A percentile compares a stretch with the other conserved stretches of the same genome.
Evolutionary conservation across 2,797 vertebrate genomes (phyloP).

Genomic region (Limnodromus scolopaceus): DNA sequence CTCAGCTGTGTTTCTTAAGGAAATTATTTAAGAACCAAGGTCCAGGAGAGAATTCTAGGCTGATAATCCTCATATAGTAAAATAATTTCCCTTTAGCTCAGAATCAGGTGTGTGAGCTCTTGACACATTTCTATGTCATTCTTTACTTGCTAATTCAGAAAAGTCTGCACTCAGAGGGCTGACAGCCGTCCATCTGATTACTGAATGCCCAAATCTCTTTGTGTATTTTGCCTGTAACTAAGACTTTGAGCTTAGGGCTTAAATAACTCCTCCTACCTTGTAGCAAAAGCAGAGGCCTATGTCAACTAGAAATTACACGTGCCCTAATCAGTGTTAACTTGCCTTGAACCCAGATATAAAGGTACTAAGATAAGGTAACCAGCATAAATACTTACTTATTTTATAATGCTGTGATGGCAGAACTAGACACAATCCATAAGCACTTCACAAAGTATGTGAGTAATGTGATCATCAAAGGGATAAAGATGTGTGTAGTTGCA

Average conservation of each 20-base stretch:
- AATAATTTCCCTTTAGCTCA: background rate
- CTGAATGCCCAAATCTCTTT: background rate
- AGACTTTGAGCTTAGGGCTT: background rate
- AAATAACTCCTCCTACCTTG: background rate
- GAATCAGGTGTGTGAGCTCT: background rate
- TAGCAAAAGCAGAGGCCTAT: background rate
- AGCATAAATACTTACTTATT: background rate
- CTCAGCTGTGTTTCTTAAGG: background rate
- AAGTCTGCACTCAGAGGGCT: background rate
- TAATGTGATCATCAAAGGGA: background rate
- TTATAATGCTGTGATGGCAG: background rate
- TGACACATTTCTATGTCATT: background rate
- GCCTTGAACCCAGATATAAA: background rate
- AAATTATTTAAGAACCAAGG: background rate
- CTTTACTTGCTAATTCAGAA: background rate
- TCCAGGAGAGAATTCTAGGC: background rate
- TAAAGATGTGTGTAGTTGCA: background rate
- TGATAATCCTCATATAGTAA: background rate
- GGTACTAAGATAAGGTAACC: background rate
- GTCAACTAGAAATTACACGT: background rate
- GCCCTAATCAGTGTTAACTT: background rate
- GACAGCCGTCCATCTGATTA: background rate
- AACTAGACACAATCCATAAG: background rate
- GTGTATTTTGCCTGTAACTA: background rate
- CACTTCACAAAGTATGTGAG: background rate